phyloP scores from a whole-genome alignment of 2,797 vertebrate genomes.

The Anguilla pacifica region DNA sequence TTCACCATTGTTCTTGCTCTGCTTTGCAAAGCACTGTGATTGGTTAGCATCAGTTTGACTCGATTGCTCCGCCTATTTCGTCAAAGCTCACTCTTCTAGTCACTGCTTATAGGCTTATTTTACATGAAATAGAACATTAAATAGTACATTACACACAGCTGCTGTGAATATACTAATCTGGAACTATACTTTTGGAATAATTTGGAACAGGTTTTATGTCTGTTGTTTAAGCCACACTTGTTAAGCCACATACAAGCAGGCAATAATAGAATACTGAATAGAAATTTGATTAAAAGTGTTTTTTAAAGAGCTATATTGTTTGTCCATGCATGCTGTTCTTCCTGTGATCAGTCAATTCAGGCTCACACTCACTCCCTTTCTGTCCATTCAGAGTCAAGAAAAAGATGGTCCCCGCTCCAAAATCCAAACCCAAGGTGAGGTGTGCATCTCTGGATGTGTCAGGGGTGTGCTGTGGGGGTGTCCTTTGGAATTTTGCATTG shows the following conservation, averaged over 20 bases:
- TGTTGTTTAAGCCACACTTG: not conserved
- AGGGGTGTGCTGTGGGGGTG: not conserved
- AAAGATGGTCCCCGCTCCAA: conserved; percentile 86
- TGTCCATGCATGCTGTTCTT: not conserved
- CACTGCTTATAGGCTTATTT: not conserved
- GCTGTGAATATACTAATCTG: not conserved
- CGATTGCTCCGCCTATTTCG: not conserved
- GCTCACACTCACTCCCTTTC: not conserved
- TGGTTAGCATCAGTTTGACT: not conserved
- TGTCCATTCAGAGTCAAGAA: conserved; percentile 80
- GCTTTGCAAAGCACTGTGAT: not conserved
- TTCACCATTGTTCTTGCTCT: conserved; percentile 26
- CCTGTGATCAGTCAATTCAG: not conserved
- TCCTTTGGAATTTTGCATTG: not conserved
- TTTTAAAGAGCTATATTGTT: not conserved
- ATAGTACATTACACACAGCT: not conserved
- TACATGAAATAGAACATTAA: not conserved
- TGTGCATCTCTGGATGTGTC: not conserved
- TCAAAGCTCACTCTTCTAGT: not conserved
- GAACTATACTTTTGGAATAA: not conserved
- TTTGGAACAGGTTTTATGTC: not conserved
- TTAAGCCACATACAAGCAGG: not conserved
- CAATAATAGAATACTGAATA: not conserved
- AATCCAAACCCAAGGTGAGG: conserved; percentile 89
- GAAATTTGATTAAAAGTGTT: not conserved